Percentiles rank a stretch among this genome's conserved stretches.
These are phyloP conservation scores for Macropis europaea DNA, from an alignment of 2,888 invertebrate genomes.

Conservation along the genomic window DNA sequence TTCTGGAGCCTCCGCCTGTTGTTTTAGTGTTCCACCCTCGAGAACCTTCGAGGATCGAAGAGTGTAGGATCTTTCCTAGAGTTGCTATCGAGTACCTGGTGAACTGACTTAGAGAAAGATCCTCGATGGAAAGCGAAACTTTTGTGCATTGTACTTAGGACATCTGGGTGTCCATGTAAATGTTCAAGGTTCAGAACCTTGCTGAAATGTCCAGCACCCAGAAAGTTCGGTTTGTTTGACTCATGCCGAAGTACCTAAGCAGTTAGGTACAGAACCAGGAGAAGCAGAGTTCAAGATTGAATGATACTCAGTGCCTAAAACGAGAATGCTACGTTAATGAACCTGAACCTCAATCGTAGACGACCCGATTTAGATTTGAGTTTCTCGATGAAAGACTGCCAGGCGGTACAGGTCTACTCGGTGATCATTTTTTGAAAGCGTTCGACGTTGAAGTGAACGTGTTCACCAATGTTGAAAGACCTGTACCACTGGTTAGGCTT, in stretches of 20 bases:
- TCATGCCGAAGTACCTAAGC: neutral
- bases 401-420: neutral
- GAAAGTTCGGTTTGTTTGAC: neutral
- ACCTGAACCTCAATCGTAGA: neutral
- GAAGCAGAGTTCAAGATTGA: neutral
- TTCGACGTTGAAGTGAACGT: neutral
- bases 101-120: conserved; percentile 1
- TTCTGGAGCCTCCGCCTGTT: conserved; percentile 69
- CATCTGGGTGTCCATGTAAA: neutral
- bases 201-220: neutral
- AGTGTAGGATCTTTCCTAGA: neutral
- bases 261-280: no score
- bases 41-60: neutral
- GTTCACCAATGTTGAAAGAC: neutral
- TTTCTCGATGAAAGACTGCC: neutral
- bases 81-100: conserved; percentile 36
- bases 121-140: neutral
- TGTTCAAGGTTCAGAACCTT: no score
- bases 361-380: conserved; percentile 1
- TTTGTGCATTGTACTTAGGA: conserved; percentile 24
- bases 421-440: no score
- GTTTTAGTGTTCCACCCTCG: conserved; percentile 43
- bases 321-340: no score
- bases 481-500: conserved; percentile 1
- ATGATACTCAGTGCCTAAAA: conserved; percentile 19